Evolutionary conservation across 1,140 invertebrate species (phyloP), one percentile per base, ranked within the genome.

Genomic region (Aphaenogaster floridana): DNA sequence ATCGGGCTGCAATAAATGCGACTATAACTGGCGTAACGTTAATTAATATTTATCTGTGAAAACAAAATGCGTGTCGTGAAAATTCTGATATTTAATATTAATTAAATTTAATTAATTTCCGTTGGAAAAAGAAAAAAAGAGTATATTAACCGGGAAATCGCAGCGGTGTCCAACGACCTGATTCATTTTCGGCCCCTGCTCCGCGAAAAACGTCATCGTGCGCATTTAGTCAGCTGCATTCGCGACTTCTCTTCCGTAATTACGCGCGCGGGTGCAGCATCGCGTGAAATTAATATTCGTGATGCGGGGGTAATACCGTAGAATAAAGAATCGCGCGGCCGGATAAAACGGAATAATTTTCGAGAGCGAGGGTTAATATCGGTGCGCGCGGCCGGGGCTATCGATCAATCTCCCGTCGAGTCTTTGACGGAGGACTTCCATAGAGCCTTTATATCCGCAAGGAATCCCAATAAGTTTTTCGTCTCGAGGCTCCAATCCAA

Each of bases 391-490:
- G 7, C 13, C 42, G 8, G 39, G 7, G 54, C 11, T 80, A 78
- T 90, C 89, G 89, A 91, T 91, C 89, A 66, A 87, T 77, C 86
- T 76, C 61, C 39, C 39, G 72, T 77, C 54, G 61, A 34, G 34
- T 17, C 59, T 54, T 50, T 61, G 77, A 61, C 48, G 48, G 64
- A 77, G 84, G 86, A 77, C 63, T 63, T 48, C 76, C 54, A 13
- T 45, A 52, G 74, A 90, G 63, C 52, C 39, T 76, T 89, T 91
- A 91, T 89, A 91, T 80, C 78, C 87, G 78, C 59, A 64, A 91
- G 89, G 87, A 91, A 91, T 91, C 90, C 87, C 89, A 89, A 91
- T 91, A 91, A 91, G 87, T 91, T 91, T 91, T 89, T 89, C 89
- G 84, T 66, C 28, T 28, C 52, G 69, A 71, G 57, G 79, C 83